Conservation (phyloP, 2,113 vertebrate genomes). For the Apistogramma diplotaenia region DNA sequence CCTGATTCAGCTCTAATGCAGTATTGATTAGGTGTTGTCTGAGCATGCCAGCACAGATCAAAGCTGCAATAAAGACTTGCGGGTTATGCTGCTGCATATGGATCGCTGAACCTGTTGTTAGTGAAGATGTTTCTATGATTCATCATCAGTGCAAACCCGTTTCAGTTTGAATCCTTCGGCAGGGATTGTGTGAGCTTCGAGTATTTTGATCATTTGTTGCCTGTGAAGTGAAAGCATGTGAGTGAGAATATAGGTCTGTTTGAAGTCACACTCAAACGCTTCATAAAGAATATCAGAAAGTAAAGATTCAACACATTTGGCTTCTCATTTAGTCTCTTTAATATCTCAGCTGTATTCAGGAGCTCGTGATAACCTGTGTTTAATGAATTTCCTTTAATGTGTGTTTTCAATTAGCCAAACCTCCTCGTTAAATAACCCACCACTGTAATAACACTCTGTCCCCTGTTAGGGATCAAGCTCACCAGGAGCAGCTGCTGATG, state of each 20-base stretch:
- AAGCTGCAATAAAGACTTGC: conserved; percentile 4
- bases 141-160: not conserved
- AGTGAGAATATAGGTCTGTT: not conserved
- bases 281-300: not conserved
- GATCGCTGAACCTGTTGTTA: not conserved
- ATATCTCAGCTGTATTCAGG: not conserved
- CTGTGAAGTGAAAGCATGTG: not conserved
- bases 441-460: not conserved
- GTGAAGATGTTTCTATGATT: conserved; percentile 6
- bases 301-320: not conserved
- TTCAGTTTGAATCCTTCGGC: conserved; percentile 7
- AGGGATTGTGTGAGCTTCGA: not conserved
- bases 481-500: conserved; percentile 14
- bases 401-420: not conserved
- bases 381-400: not conserved
- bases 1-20: conserved; percentile 5
- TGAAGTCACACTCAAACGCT: not conserved
- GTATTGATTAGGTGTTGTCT: conserved; percentile 32
- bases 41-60: conserved; percentile 11
- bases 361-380: not conserved
- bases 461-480: not conserved
- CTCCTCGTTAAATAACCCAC: not conserved
- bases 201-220: conserved; percentile 16
- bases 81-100: not conserved
- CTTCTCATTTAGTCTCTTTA: not conserved